These are phyloP conservation scores for Grapholita molesta DNA, from an alignment of 1,140 invertebrate genomes.

Conservation along the genomic window DNA sequence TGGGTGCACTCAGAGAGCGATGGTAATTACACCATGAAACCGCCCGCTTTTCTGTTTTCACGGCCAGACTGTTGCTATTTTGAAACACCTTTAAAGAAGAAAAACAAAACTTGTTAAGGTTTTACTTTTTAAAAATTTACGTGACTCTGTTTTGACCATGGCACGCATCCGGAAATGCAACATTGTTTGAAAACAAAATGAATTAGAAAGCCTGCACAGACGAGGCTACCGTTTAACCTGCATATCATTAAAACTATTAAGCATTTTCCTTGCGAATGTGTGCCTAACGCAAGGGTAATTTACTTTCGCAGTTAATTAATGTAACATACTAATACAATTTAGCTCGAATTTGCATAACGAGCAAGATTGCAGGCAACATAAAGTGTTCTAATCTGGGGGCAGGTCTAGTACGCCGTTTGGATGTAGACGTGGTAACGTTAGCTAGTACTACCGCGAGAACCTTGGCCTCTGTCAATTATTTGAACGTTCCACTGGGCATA, in stretches of 20 bases:
- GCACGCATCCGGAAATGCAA: not conserved
- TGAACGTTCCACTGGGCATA: not conserved
- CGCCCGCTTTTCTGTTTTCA: not conserved
- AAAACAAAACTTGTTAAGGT: not conserved
- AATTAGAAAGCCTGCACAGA: not conserved
- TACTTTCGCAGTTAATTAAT: not conserved
- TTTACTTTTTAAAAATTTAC: not conserved
- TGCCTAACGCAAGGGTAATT: not conserved
- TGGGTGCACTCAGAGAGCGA: not conserved
- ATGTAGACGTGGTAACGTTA: conserved; percentile 6
- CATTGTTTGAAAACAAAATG: not conserved
- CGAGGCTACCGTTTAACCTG: not conserved
- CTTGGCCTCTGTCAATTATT: conserved; percentile 12
- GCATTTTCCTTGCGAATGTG: not conserved
- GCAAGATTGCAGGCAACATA: conserved; percentile 1
- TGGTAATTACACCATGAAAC: not conserved
- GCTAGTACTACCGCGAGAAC: not conserved
- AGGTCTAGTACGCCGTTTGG: not conserved
- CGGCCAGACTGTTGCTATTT: conserved; percentile 4
- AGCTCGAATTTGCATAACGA: not conserved
- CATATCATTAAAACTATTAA: not conserved
- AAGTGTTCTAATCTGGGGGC: conserved; percentile 8
- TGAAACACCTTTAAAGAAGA: not conserved
- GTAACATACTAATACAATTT: conserved; percentile 3
- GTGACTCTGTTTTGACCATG: not conserved